phyloP scores from a whole-genome alignment of 2,113 vertebrate species.

The Urocynchramus pylzowi region DNA sequence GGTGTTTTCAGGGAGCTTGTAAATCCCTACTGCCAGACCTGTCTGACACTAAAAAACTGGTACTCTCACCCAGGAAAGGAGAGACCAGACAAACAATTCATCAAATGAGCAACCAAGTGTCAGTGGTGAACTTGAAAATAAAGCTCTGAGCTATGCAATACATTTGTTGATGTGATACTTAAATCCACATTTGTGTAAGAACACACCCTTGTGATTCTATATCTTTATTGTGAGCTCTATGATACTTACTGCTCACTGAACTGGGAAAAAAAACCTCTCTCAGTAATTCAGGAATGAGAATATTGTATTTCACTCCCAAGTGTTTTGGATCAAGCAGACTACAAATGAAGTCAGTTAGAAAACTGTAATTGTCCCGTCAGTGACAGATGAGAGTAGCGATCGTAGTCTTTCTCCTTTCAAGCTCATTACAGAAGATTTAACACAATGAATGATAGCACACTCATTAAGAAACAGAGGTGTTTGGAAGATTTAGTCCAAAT shows the following conservation, averaged over 20 bases:
- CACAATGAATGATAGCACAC: background rate
- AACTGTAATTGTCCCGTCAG: background rate
- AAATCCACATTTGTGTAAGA: background rate
- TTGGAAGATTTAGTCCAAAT: constrained; percentile 31
- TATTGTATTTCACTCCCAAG: background rate
- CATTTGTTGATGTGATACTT: background rate
- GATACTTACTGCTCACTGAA: background rate
- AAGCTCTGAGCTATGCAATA: background rate
- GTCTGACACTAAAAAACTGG: background rate
- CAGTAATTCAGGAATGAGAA: background rate
- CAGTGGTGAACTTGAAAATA: background rate
- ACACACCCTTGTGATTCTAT: background rate
- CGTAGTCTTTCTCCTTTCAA: background rate
- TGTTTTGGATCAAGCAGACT: background rate
- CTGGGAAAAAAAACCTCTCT: background rate
- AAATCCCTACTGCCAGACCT: background rate
- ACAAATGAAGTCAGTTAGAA: background rate
- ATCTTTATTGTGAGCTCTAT: background rate
- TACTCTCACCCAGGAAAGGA: background rate
- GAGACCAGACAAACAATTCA: background rate
- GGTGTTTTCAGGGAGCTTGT: background rate
- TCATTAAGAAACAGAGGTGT: constrained; percentile 23
- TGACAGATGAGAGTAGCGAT: background rate
- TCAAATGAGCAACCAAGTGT: background rate
- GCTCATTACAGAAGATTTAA: constrained; percentile 47